Evolutionary conservation across 2,797 vertebrate genomes (phyloP), one percentile per base, ranked within the genome.

Genomic region (Echiichthys vipera): DNA sequence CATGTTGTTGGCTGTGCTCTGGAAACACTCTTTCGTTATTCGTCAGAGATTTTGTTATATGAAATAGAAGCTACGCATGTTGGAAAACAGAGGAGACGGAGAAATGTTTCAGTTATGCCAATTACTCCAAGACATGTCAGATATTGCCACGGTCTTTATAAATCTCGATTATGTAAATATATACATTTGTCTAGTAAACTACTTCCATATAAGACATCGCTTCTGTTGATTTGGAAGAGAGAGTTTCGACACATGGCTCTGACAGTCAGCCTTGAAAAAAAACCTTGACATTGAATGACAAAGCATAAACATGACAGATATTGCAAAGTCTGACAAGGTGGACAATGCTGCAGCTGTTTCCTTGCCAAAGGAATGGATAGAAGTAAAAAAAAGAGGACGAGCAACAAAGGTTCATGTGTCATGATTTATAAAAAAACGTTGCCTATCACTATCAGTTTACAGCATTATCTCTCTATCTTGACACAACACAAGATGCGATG

Each of bases 1-100:
- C n/a, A 53, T 12, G 15, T 27, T 36, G 20, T 12, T 25, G 29
- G 30, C 25, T 40, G 29, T 39, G 8, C 12, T 65, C 27, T 37
- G n/a, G 12, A 57, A 63, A 75, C 25, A n/a, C 13, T 3, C 18
- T 63, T 71, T 40, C 15, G 39, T 30, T 2, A 64, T 57, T 69
- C 36, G 3, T 22, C 54, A 73, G 34, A 46, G 7, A 4, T 36
- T 13, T 46, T 7, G 15, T 75, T 63, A 66, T 36, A 55, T 68
- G 12, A 71, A 74, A 74, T 63, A 68, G 47, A 70, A 65, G 34
- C 43, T 56, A 34, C 32, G 64, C n/a, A 45, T 47, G 49, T 47
- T 25, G 20, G n/a, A 40, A 64, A 51, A 17, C 5, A 49, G 25
- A 57, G 14, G 11, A 46, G 17, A 24, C 8, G 20, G 22, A 47